These are phyloP conservation scores for Ammospiza caudacuta DNA, from an alignment of 2,113 vertebrate genomes.

Conservation along the genomic window DNA sequence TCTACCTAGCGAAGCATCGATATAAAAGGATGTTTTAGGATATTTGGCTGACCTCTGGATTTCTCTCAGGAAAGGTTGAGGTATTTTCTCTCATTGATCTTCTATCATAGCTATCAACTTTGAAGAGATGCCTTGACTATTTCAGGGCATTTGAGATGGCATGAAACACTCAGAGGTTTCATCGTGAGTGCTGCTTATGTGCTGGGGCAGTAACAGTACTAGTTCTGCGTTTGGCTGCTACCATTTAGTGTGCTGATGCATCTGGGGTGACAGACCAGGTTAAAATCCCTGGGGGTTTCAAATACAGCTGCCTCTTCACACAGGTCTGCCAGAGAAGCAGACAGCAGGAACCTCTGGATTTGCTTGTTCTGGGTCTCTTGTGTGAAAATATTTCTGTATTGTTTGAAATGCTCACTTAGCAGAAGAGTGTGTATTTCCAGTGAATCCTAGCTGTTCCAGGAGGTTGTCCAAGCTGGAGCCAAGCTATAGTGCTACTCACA, in stretches of 20 bases:
- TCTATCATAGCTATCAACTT: neutral
- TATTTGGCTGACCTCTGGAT: neutral
- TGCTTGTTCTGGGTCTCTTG: neutral
- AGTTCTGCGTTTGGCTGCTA: constrained; percentile 1
- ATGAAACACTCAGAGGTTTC: neutral
- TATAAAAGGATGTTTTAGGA: neutral
- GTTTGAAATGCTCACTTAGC: neutral
- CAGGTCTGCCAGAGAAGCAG: neutral
- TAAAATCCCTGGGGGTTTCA: neutral
- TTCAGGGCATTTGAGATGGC: neutral
- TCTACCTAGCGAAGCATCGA: neutral
- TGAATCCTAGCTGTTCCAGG: neutral
- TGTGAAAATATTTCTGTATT: neutral
- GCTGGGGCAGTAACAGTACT: neutral
- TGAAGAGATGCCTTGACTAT: neutral
- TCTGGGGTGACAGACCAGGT: neutral
- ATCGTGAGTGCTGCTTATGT: neutral
- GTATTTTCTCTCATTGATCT: neutral
- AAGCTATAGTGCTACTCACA: neutral
- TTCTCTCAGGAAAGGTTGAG: neutral
- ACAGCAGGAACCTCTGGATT: neutral
- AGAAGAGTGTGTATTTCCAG: neutral
- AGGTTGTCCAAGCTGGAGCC: neutral
- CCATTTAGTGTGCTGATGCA: neutral
- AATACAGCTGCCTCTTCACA: neutral